A percentile compares a stretch with the other conserved stretches of the same genome.
phyloP scores from a whole-genome alignment of 2,888 invertebrate species.

The Melanostoma scalare region DNA sequence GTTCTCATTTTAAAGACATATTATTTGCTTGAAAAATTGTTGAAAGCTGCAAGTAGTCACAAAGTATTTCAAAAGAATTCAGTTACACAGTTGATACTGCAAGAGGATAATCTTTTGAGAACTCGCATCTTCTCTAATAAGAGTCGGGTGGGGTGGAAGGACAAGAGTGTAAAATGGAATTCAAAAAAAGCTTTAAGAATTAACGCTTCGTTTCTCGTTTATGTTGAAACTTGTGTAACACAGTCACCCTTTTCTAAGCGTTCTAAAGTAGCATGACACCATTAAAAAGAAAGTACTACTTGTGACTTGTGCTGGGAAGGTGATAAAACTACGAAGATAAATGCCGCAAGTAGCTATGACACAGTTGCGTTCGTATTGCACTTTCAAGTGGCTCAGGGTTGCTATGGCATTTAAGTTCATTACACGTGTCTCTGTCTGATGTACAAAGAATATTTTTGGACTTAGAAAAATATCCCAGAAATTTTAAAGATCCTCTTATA shows the following conservation, averaged over 20 bases:
- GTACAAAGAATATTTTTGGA: no score
- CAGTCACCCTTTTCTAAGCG: background rate
- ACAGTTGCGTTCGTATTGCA: no score
- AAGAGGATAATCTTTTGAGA: conserved; percentile 24
- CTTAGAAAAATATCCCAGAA: no score
- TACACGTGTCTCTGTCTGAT: no score
- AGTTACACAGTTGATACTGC: conserved; percentile 13
- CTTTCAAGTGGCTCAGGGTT: no score
- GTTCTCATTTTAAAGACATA: conserved; percentile 12
- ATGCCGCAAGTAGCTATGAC: no score
- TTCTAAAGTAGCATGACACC: conserved; percentile 35
- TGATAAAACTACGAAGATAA: no score
- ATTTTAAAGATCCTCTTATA: no score
- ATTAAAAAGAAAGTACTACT: background rate
- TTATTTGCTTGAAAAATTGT: conserved; percentile 13
- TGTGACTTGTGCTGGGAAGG: no score
- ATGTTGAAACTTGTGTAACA: conserved; percentile 11
- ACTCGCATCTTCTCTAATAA: background rate
- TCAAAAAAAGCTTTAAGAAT: background rate
- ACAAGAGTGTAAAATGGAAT: background rate
- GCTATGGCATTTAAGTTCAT: no score
- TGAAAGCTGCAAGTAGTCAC: conserved; percentile 18
- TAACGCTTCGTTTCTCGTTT: conserved; percentile 7
- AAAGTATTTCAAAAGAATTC: conserved; percentile 20
- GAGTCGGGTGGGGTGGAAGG: background rate